Evolutionary conservation across 2,797 vertebrate species (phyloP).

Genomic region (Chrysocyon brachyurus): DNA sequence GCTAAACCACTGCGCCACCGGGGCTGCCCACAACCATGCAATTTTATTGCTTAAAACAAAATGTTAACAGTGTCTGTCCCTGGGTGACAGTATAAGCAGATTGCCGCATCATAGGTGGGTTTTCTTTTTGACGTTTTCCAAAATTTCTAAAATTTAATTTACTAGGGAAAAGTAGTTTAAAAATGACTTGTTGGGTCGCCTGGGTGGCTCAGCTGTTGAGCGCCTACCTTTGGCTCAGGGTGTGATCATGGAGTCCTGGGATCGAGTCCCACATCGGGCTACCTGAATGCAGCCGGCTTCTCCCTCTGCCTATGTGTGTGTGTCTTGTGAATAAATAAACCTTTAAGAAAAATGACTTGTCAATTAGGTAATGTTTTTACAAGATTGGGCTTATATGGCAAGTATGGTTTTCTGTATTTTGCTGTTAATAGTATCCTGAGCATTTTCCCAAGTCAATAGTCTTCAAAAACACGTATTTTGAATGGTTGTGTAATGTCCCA

Average conservation of each 20-base stretch:
- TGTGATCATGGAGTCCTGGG: no score
- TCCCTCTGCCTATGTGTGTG: no score
- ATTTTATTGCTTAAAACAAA: neutral
- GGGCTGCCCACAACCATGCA: neutral
- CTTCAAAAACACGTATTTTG: slow-evolving; percentile 23
- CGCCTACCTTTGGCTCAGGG: no score
- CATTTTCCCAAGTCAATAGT: neutral
- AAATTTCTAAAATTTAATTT: neutral
- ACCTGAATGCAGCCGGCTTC: no score
- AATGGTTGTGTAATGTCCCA: neutral
- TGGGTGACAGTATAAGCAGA: neutral
- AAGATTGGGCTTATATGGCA: neutral
- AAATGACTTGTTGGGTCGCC: neutral
- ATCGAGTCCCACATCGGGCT: no score
- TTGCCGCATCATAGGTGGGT: neutral
- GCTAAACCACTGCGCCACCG: no score
- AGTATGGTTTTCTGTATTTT: neutral
- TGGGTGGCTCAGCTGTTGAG: no score
- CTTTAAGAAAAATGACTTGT: neutral
- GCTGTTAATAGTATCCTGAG: neutral
- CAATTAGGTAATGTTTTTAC: neutral
- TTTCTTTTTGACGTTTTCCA: neutral
- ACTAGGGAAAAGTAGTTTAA: neutral
- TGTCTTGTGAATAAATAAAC: no score
- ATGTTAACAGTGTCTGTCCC: neutral